phyloP scores from a whole-genome alignment of 2,888 invertebrate genomes.

The Formica aserva region DNA sequence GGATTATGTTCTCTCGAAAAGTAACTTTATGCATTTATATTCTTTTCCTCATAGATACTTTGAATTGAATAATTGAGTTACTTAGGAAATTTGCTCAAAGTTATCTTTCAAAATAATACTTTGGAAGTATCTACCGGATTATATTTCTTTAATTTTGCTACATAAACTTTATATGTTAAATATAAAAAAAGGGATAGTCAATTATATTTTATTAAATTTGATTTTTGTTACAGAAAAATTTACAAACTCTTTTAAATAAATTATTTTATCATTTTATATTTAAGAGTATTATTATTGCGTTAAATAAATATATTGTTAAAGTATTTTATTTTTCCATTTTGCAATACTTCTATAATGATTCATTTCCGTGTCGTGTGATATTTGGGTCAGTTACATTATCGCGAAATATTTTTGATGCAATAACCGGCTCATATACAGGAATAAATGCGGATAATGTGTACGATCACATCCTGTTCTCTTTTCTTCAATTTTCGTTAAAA shows the following conservation, averaged over 20 bases:
- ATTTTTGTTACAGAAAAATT: neutral
- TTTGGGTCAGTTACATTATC: neutral
- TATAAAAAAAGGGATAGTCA: neutral
- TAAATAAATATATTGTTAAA: neutral
- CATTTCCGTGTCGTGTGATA: neutral
- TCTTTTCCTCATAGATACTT: conserved; percentile 27
- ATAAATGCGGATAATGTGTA: conserved; percentile 3
- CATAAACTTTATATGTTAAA: neutral
- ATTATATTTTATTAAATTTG: neutral
- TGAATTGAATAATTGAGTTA: conserved; percentile 43
- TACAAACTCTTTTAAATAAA: neutral
- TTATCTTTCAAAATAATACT: conserved; percentile 26
- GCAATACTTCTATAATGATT: neutral
- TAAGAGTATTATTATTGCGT: neutral
- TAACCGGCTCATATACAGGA: conserved; percentile 1
- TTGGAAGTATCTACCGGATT: neutral
- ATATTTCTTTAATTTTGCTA: conserved; percentile 25
- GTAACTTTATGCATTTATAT: conserved; percentile 33
- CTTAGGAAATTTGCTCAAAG: conserved; percentile 24
- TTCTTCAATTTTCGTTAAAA: conserved; percentile 36
- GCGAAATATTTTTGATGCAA: conserved; percentile 15
- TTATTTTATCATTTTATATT: neutral
- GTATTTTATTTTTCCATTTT: neutral
- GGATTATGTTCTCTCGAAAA: neutral
- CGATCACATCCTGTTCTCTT: conserved; percentile 5